phyloP scores from a whole-genome alignment of 2,113 vertebrate species.

The Tragulus kanchil region DNA sequence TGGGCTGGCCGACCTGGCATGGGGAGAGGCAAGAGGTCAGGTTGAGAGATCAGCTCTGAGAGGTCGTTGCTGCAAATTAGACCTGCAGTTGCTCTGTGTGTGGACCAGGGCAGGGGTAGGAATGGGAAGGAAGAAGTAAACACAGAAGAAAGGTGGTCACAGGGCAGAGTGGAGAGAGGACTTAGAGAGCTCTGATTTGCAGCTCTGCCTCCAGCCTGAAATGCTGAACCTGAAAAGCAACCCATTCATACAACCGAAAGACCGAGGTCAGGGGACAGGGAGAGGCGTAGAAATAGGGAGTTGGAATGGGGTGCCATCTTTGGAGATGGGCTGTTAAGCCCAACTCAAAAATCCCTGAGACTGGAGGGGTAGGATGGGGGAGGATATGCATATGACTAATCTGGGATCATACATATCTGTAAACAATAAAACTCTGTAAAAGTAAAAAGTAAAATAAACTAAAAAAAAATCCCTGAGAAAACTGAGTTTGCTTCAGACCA shows the following conservation, averaged over 20 bases:
- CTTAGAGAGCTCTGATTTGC: neutral
- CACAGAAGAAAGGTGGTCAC: neutral
- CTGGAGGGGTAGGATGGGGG: too few relatives aligned
- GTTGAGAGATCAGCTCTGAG: neutral
- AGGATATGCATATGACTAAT: too few relatives aligned
- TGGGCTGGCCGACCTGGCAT: neutral
- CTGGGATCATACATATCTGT: too few relatives aligned
- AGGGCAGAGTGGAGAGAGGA: neutral
- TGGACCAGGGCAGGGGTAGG: neutral
- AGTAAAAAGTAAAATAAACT: too few relatives aligned
- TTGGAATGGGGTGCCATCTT: neutral
- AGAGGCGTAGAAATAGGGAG: neutral
- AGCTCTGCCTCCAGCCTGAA: neutral
- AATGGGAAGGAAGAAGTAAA: neutral
- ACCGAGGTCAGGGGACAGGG: neutral
- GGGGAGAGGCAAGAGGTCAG: too few relatives aligned
- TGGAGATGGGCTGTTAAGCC: neutral
- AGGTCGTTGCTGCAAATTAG: neutral
- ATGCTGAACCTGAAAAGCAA: neutral
- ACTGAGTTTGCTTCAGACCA: neutral
- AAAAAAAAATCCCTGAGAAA: neutral
- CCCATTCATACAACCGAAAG: neutral
- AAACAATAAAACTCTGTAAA: too few relatives aligned
- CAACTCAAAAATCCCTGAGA: neutral
- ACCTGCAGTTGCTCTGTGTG: accelerated